Evolutionary conservation across 2,888 invertebrate genomes (phyloP).

Genomic region (Boloria selene): DNA sequence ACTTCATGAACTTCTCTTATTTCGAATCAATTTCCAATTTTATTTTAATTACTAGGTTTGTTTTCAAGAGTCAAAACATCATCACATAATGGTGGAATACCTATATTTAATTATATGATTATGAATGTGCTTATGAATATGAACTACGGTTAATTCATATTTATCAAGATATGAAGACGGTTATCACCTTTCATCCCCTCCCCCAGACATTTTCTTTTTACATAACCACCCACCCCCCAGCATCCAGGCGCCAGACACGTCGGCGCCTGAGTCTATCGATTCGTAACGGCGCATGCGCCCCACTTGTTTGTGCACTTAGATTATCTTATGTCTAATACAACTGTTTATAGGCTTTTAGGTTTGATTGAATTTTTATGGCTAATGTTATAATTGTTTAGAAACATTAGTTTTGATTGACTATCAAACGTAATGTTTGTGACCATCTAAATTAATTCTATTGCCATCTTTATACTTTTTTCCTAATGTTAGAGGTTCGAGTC

Average conservation of each 20-base stretch:
- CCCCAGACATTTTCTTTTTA: too few species aligned
- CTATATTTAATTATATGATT: too few species aligned
- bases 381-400: neutral
- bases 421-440: neutral
- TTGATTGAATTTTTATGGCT: neutral
- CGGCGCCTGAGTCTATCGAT: constrained; percentile 79
- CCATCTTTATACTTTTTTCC: too few species aligned
- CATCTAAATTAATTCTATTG: too few species aligned
- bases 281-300: constrained; percentile 58
- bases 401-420: neutral
- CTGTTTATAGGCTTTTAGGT: constrained; percentile 1
- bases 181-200: constrained; percentile 14
- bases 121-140: too few species aligned
- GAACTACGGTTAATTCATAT: neutral
- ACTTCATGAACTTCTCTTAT: too few species aligned
- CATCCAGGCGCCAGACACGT: constrained; percentile 65
- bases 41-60: too few species aligned
- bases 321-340: constrained; percentile 31
- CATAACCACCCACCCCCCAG: constrained; percentile 31
- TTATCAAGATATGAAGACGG: neutral
- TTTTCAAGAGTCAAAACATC: too few species aligned
- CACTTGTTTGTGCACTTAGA: constrained; percentile 42
- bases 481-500: too few species aligned
- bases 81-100: too few species aligned
- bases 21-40: too few species aligned